Conservation (phyloP, 2,113 vertebrate genomes). For the Bombycilla garrulus region DNA sequence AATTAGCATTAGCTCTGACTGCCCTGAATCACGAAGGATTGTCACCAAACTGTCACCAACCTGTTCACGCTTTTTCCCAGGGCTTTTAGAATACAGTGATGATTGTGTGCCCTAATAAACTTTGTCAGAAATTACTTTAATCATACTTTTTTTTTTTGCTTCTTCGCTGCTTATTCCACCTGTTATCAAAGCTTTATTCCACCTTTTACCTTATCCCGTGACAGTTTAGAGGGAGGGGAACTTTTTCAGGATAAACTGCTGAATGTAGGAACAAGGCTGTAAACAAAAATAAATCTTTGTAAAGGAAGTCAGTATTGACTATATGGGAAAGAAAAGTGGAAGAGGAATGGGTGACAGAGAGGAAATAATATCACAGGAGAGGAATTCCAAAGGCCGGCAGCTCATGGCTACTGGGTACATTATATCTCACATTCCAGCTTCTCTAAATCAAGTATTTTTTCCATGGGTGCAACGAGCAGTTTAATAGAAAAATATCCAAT, state of each 20-base stretch:
- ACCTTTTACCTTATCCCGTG: background rate
- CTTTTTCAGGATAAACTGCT: background rate
- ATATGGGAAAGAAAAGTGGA: background rate
- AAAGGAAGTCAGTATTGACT: background rate
- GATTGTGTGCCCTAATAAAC: background rate
- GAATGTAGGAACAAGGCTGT: background rate
- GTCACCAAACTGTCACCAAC: background rate
- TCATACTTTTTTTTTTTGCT: background rate
- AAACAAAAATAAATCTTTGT: background rate
- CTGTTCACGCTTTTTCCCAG: background rate
- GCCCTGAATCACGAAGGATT: background rate
- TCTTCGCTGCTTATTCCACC: background rate
- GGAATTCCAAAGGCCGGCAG: background rate
- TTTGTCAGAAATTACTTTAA: background rate
- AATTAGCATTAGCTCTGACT: background rate
- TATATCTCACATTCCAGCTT: background rate
- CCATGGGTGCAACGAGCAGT: background rate
- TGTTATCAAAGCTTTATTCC: background rate
- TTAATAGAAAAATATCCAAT: background rate
- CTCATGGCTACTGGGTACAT: background rate
- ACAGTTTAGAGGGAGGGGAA: background rate
- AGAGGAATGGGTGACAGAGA: background rate
- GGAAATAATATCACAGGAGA: background rate
- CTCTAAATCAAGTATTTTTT: background rate
- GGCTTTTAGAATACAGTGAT: background rate